Conservation (phyloP, 2,113 vertebrate species). For the Polypterus senegalus region DNA sequence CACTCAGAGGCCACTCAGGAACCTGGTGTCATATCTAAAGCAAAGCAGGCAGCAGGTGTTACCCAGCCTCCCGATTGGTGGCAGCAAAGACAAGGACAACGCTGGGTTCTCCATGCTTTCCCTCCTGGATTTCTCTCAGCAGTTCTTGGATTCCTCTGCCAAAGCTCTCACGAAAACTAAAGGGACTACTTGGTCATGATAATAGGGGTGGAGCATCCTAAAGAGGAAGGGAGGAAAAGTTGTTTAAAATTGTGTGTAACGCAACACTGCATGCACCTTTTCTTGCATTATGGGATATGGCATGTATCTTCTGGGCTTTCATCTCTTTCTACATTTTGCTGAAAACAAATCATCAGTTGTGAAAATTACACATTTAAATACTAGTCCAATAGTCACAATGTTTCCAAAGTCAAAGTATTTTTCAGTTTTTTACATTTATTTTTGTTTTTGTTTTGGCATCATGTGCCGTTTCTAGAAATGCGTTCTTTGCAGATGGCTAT, state of each 20-base stretch:
- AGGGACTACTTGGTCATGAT: constrained; percentile 98
- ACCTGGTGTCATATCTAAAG: constrained; percentile 98
- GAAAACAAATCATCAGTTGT: constrained; percentile 8
- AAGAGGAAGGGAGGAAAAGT: constrained; percentile 37
- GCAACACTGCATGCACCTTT: constrained; percentile 65
- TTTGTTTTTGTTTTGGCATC: too few relatives aligned
- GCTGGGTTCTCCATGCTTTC: constrained; percentile 95
- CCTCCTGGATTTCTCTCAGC: constrained; percentile 97
- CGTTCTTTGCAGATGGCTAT: too few relatives aligned
- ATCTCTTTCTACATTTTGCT: constrained; percentile 35
- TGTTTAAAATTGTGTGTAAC: constrained; percentile 47
- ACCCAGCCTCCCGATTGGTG: constrained; percentile 95
- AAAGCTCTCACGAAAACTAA: constrained; percentile 96
- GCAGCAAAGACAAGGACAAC: constrained; percentile 96
- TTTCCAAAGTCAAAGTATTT: too few relatives aligned
- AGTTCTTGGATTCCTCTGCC: constrained; percentile 96
- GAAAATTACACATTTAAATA: too few relatives aligned
- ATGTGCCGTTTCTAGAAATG: too few relatives aligned
- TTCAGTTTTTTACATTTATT: too few relatives aligned
- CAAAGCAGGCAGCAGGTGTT: constrained; percentile 98
- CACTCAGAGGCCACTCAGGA: constrained; percentile 90
- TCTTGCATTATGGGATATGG: constrained; percentile 83
- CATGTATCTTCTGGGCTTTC: constrained; percentile 53
- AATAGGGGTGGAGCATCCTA: constrained; percentile 94
- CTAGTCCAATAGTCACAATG: too few relatives aligned